Base-by-base conservation (phyloP, 2,113 vertebrate species). In the Anseranas semipalmata region DNA sequence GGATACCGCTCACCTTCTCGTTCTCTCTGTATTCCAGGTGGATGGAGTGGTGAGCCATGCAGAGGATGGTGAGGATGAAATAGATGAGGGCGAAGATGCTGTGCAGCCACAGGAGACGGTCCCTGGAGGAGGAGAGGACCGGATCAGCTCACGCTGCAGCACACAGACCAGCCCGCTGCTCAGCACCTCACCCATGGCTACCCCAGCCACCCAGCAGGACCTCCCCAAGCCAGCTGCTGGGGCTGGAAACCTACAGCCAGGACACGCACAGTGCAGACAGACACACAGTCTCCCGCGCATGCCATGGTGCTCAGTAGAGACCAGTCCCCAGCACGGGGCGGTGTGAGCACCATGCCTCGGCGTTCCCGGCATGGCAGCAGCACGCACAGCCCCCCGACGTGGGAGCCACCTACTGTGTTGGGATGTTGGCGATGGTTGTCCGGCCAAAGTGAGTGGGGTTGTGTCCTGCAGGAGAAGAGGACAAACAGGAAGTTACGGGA, bases 391-490 rank as follows among this genome's bases (percentile, higher is more conserved):
- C 62, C 79, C 50, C 63, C 62, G 43, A 66, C 35, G 7, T 11
- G 18, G 27, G 35, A 90, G 92, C 65, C 75, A 99, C 99, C 78
- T 98, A 99, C 99, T 99, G 98, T 70, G 98, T 98, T 18, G 98
- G 98, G 92, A 99, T 98, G 97, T 99, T 99, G 89, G 98, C 99
- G 19, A 99, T 99, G 60, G 99, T 99, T 68, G 99, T 99, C 96
- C 99, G 98, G 66, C 99, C 99, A 11, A 99, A 99, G 97, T 99
- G 99, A 90, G 99, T 98, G 4, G 98, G 99, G 92, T 97, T 98
- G 97, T 98, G 97, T 86, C 98, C 99, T 99, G 97, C 94, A 97
- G 94, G 72, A 94, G 53, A 91, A 81, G 60, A 95, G 43, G 70
- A 32, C 48, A 93, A 85, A n/a, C 3, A 6, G 16, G 45, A 76